A percentile compares a stretch with the other conserved stretches of the same genome.
phyloP scores from a whole-genome alignment of 2,113 vertebrate species.

The Oryzias celebensis region DNA sequence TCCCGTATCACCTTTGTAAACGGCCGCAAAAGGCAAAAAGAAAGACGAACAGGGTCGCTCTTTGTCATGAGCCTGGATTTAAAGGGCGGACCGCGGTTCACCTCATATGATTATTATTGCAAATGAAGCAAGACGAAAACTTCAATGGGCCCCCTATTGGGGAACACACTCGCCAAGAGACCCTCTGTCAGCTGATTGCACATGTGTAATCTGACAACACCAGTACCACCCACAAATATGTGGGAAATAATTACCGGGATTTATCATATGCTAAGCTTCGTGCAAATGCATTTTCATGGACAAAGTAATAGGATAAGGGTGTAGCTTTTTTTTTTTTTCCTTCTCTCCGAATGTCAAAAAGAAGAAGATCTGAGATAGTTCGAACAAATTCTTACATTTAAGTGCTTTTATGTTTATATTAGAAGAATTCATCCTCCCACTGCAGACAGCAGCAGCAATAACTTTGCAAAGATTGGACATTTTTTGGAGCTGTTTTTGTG shows the following conservation, averaged over 20 bases:
- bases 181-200: conserved; percentile 54
- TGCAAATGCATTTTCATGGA: conserved; percentile 29
- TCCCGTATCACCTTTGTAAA: conserved; percentile 42
- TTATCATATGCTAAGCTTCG: conserved; percentile 22
- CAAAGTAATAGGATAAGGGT: conserved; percentile 27
- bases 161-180: conserved; percentile 48
- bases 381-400: not conserved
- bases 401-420: not conserved
- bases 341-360: no score
- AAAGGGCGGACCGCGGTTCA: conserved; percentile 51
- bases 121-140: conserved; percentile 64
- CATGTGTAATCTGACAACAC: conserved; percentile 45
- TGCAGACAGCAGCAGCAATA: not conserved
- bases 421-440: not conserved
- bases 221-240: conserved; percentile 44
- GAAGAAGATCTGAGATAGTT: no score
- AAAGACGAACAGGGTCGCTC: conserved; percentile 39
- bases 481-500: not conserved
- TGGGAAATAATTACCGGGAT: conserved; percentile 25
- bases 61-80: conserved; percentile 59
- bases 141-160: conserved; percentile 56
- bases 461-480: not conserved
- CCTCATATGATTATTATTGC: conserved; percentile 60
- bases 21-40: conserved; percentile 33
- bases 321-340: not conserved